Evolutionary conservation across 35 echinoderm and acorn worm species (phyloP), one percentile per base, ranked within the genome.

Genomic region (Amphiura filiformis): DNA sequence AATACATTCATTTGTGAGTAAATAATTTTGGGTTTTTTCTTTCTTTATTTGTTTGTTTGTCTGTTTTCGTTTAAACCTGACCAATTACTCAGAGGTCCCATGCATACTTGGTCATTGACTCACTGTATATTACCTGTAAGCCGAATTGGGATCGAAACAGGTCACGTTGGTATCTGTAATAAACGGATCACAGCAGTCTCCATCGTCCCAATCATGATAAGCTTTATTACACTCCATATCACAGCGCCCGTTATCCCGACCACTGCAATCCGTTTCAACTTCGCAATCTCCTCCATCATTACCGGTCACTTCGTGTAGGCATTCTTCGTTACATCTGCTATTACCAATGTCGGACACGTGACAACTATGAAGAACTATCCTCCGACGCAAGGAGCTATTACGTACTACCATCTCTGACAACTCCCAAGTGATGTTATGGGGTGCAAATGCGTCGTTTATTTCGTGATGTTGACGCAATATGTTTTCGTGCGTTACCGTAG

Each of bases 81-180:
- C n/a, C n/a, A n/a, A n/a, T n/a, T n/a, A n/a, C n/a, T n/a, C n/a
- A n/a, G n/a, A n/a, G n/a, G n/a, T n/a, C n/a, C n/a, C n/a, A n/a
- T n/a, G n/a, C n/a, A n/a, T n/a, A n/a, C n/a, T n/a, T n/a, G n/a
- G n/a, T n/a, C n/a, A n/a, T n/a, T n/a, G n/a, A n/a, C n/a, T n/a
- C n/a, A n/a, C n/a, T n/a, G n/a, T n/a, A n/a, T n/a, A 77, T 86
- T 91, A 99, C 96, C 96, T 92, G 70, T 90, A 76, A 2, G 38
- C 26, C 34, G 93, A 95, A 0, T 36, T 78, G 32, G 96, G 96
- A 81, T 99, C 96, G 9, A 88, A 76, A 40, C 96, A 99, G 0
- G 86, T 86, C 12, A 35, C 13, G 0, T 39, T 86, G 37, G 65
- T 32, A 23, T 92, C 78, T 1, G 93, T 85, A 33, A 88, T 35